Conservation (phyloP, 2,113 vertebrate species). For the Xiphophorus maculatus region DNA sequence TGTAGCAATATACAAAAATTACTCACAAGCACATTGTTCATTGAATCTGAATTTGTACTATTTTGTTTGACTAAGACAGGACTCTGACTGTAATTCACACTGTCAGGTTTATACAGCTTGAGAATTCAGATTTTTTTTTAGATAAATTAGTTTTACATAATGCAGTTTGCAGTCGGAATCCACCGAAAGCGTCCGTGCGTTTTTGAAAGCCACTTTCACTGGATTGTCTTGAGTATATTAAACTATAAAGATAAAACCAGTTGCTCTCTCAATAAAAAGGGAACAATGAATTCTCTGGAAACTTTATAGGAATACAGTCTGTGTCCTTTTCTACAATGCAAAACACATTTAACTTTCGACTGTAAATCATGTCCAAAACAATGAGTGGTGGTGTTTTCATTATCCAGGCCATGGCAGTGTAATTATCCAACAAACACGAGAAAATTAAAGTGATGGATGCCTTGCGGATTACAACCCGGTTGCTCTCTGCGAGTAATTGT, state of each 20-base stretch:
- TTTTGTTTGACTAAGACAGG: too few relatives aligned
- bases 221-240: not conserved
- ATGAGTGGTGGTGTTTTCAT: not conserved
- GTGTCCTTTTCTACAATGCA: not conserved
- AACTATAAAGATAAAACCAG: not conserved
- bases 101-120: too few relatives aligned
- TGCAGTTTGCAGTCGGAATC: not conserved
- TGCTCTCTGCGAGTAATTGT: conserved; percentile 27
- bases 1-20: too few relatives aligned
- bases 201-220: not conserved
- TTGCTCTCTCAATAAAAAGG: not conserved
- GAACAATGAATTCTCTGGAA: too few relatives aligned
- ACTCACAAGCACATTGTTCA: too few relatives aligned
- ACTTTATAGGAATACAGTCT: not conserved
- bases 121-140: not conserved
- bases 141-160: too few relatives aligned
- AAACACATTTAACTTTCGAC: not conserved
- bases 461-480: conserved; percentile 15
- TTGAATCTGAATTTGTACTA: too few relatives aligned
- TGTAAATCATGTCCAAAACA: not conserved
- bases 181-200: not conserved
- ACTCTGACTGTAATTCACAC: too few relatives aligned
- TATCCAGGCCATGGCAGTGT: conserved; percentile 7
- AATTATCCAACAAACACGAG: conserved; percentile 19
- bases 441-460: conserved; percentile 25